phyloP scores from a whole-genome alignment of 2,888 invertebrate species.

The Tenthredo distinguenda region DNA sequence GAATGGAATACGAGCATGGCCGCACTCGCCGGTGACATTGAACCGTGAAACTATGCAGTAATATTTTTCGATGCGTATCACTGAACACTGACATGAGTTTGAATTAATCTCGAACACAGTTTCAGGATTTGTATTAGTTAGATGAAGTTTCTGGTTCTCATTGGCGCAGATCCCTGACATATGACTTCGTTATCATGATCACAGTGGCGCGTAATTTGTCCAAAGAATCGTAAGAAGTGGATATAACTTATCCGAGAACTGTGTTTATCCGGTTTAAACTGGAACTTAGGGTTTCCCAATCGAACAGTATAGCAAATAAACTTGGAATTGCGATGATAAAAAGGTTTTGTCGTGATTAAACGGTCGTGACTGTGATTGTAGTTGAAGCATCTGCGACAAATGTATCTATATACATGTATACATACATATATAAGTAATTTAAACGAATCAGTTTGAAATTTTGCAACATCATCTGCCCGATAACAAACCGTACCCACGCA shows the following conservation, averaged over 20 bases:
- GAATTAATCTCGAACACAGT: too few relatives aligned
- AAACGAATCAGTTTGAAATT: conserved; percentile 29
- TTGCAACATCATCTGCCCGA: conserved; percentile 44
- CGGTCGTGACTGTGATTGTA: background rate
- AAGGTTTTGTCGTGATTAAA: background rate
- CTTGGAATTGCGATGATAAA: conserved; percentile 7
- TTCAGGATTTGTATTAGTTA: background rate
- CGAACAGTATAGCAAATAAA: background rate
- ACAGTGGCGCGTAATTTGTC: background rate
- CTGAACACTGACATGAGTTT: background rate
- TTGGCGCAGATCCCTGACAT: background rate
- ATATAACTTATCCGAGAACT: background rate
- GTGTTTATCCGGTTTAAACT: background rate
- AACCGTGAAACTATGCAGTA: background rate
- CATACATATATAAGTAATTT: background rate
- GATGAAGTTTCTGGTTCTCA: background rate
- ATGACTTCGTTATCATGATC: conserved; percentile 6
- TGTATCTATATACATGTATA: background rate
- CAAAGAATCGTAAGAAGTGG: background rate
- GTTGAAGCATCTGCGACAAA: background rate
- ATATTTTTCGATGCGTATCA: conserved; percentile 14
- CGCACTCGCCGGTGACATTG: background rate
- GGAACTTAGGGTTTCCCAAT: background rate
- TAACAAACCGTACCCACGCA: conserved; percentile 48
- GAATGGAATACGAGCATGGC: background rate